Percentiles rank a stretch among this genome's conserved stretches.
Evolutionary conservation across 2,888 invertebrate genomes (phyloP).

Genomic region (Digitonthophagus gazella): DNA sequence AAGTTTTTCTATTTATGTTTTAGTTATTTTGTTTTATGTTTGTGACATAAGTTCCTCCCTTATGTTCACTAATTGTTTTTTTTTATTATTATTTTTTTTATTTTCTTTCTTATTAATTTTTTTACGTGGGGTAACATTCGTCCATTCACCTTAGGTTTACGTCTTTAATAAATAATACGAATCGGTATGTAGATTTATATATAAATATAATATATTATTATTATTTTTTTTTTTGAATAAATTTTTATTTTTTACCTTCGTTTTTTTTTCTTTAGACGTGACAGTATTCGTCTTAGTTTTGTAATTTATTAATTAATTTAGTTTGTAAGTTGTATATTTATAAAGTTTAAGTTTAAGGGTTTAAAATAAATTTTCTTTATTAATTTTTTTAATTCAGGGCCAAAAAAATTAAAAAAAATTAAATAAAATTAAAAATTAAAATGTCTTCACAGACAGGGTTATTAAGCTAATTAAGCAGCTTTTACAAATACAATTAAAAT

Average conservation of each 20-base stretch:
- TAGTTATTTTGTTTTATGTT: background rate
- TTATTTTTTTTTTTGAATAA: conserved; percentile 21
- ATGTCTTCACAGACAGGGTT: conserved; percentile 19
- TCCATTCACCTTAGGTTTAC: conserved; percentile 24
- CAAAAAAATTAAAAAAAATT: background rate
- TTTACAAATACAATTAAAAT: too few relatives aligned
- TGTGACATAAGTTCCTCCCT: conserved; percentile 17
- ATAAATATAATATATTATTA: conserved; percentile 21
- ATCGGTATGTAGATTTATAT: conserved; percentile 15
- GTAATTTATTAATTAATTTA: background rate
- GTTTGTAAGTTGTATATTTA: background rate
- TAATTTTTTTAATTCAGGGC: background rate
- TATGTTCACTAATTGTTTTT: conserved; percentile 8
- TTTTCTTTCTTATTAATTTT: too few relatives aligned
- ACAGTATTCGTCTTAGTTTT: conserved; percentile 13
- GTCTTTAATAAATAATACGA: background rate
- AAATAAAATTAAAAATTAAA: conserved; percentile 8
- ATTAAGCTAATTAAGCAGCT: conserved; percentile 17
- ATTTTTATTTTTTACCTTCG: background rate
- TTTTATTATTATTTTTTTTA: conserved; percentile 1
- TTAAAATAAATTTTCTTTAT: background rate
- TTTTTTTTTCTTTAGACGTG: conserved; percentile 2
- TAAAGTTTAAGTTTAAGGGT: conserved; percentile 5
- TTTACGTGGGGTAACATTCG: conserved; percentile 26
- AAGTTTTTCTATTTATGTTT: conserved; percentile 11